phyloP scores from a whole-genome alignment of 2,888 invertebrate genomes.

The Phortica okadai region DNA sequence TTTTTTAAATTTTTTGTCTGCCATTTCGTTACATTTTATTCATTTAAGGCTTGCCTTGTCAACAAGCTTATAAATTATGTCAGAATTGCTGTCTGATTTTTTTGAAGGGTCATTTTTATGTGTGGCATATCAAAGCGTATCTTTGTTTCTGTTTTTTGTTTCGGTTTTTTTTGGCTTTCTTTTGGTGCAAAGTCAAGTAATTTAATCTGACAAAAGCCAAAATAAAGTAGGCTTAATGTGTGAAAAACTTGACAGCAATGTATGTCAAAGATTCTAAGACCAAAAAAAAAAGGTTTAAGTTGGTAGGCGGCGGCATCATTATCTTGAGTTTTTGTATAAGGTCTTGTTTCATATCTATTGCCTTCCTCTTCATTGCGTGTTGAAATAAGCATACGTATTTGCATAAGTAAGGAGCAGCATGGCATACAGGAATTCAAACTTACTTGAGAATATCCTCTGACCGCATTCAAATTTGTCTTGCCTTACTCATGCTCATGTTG shows the following conservation, averaged over 20 bases:
- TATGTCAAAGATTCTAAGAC: constrained; percentile 36
- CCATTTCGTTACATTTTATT: neutral
- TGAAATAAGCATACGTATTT: constrained; percentile 51
- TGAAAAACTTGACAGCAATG: constrained; percentile 62
- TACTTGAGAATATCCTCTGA: constrained; percentile 4
- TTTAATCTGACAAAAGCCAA: constrained; percentile 65
- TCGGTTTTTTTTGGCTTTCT: neutral
- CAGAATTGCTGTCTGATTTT: neutral
- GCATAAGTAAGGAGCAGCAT: constrained; percentile 55
- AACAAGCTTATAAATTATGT: constrained; percentile 9
- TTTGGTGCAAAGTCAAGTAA: constrained; percentile 48
- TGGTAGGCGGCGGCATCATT: constrained; percentile 35
- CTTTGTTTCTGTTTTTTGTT: neutral
- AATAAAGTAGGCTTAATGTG: constrained; percentile 65
- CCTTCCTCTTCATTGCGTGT: constrained; percentile 43
- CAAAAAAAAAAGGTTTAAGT: neutral
- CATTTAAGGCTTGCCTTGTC: neutral
- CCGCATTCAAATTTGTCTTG: neutral
- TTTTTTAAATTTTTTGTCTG: neutral
- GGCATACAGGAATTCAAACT: neutral
- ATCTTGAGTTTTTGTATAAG: constrained; percentile 40
- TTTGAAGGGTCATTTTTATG: constrained; percentile 2
- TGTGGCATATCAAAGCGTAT: neutral
- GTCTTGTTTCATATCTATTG: constrained; percentile 2
- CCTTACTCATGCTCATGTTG: neutral